These are phyloP conservation scores for Alca torda DNA, from an alignment of 2,797 vertebrate genomes.

Conservation along the genomic window DNA sequence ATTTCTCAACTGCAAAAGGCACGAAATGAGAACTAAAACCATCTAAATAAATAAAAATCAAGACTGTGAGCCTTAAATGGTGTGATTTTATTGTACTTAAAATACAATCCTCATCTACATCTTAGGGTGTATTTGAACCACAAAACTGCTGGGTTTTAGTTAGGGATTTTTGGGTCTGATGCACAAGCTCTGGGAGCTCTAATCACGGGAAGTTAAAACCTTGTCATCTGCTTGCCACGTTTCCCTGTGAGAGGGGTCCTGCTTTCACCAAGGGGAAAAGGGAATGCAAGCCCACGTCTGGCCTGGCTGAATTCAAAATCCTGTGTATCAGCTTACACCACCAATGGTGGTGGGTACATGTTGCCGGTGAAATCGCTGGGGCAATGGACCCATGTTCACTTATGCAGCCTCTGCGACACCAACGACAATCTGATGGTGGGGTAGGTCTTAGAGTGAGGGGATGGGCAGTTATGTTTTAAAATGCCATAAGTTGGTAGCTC, in stretches of 20 bases:
- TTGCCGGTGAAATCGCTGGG: not conserved
- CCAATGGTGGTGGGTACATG: rapidly evolving
- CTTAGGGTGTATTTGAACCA: not conserved
- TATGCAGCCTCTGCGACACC: not conserved
- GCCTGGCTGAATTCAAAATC: not conserved
- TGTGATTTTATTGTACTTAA: not conserved
- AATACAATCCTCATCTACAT: not conserved
- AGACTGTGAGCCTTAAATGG: not conserved
- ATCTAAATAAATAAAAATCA: not conserved
- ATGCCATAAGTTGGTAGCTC: not conserved
- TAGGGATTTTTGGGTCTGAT: not conserved
- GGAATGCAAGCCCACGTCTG: rapidly evolving
- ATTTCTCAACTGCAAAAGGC: not conserved
- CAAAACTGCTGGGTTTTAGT: not conserved
- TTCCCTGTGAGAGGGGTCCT: not conserved
- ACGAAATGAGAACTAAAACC: not conserved
- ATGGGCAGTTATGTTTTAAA: not conserved
- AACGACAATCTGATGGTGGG: not conserved
- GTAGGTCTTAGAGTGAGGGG: not conserved
- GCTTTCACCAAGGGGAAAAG: not conserved
- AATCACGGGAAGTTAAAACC: not conserved
- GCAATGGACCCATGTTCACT: rapidly evolving
- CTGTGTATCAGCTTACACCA: not conserved
- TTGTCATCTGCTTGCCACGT: not conserved
- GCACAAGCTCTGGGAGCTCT: not conserved